Conservation (phyloP, 2,888 invertebrate species). For the Busseola fusca region DNA sequence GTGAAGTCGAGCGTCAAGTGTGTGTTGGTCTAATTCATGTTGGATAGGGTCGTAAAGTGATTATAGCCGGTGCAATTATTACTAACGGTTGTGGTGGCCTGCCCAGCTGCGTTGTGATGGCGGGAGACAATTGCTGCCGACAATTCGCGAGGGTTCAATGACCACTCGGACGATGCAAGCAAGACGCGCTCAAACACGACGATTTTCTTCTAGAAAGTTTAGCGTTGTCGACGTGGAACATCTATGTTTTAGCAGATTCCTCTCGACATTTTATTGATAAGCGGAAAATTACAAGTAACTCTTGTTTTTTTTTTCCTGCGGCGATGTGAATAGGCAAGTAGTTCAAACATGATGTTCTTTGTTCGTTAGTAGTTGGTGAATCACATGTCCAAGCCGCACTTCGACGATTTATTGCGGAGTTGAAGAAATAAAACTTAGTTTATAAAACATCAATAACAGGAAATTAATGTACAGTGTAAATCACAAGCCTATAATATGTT, state of each 20-base stretch:
- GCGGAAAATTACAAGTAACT: slow-evolving; percentile 43
- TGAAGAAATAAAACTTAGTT: slow-evolving; percentile 58
- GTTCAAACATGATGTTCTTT: slow-evolving; percentile 50
- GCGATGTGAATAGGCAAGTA: slow-evolving; percentile 52
- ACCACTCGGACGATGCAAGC: slow-evolving; percentile 72
- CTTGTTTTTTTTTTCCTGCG: slow-evolving; percentile 50
- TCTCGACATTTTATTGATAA: slow-evolving; percentile 49
- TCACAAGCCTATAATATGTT: slow-evolving; percentile 66
- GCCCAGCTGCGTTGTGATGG: slow-evolving; percentile 75
- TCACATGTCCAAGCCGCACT: slow-evolving; percentile 47
- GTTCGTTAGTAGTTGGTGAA: slow-evolving; percentile 51
- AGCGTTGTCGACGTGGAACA: slow-evolving; percentile 52
- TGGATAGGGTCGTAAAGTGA: slow-evolving; percentile 77
- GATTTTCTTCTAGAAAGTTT: slow-evolving; percentile 68
- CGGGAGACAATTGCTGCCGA: slow-evolving; percentile 79
- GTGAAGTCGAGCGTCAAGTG: slow-evolving; percentile 44
- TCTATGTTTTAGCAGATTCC: slow-evolving; percentile 51
- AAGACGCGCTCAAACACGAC: slow-evolving; percentile 64
- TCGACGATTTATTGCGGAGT: slow-evolving; percentile 41
- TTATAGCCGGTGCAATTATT: slow-evolving; percentile 78
- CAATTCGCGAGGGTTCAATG: slow-evolving; percentile 82
- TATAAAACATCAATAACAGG: slow-evolving; percentile 68
- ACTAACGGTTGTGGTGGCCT: slow-evolving; percentile 73
- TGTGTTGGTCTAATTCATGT: slow-evolving; percentile 52
- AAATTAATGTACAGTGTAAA: slow-evolving; percentile 66